Percentiles rank a stretch among this genome's conserved stretches.
Conservation (phyloP, 1,140 invertebrate genomes). For the Chironomus striatipennis region DNA sequence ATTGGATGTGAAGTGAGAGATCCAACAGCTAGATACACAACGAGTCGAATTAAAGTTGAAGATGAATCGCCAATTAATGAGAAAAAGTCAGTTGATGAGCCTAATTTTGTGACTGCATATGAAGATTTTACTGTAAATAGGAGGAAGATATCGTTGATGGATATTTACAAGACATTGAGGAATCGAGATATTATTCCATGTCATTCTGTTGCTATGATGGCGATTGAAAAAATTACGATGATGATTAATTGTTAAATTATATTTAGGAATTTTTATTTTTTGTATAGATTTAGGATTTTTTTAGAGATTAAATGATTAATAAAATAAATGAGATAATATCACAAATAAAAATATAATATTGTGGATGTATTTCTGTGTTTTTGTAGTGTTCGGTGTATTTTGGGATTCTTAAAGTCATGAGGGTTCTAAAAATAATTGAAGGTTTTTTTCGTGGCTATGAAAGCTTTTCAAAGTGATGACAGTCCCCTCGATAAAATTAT, state of each 20-base stretch:
- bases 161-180: slow-evolving; percentile 46
- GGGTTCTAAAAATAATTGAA: too few species aligned
- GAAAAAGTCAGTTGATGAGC: slow-evolving; percentile 36
- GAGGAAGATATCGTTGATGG: slow-evolving; percentile 43
- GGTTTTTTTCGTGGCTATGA: too few species aligned
- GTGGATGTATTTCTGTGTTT: too few species aligned
- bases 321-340: too few species aligned
- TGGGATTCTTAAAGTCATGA: too few species aligned
- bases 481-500: too few species aligned
- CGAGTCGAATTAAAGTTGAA: slow-evolving; percentile 38
- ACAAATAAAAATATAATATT: too few species aligned
- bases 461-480: too few species aligned
- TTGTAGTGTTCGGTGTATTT: too few species aligned
- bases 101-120: slow-evolving; percentile 35
- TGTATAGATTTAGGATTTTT: background rate
- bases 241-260: slow-evolving; percentile 42
- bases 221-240: slow-evolving; percentile 48
- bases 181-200: slow-evolving; percentile 48
- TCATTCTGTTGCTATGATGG: slow-evolving; percentile 49
- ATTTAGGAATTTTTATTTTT: background rate
- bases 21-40: slow-evolving; percentile 36
- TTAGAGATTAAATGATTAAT: background rate
- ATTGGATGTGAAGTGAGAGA: slow-evolving; percentile 49
- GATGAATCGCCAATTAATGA: slow-evolving; percentile 43
- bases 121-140: slow-evolving; percentile 35